phyloP scores from a whole-genome alignment of 1,140 invertebrate genomes.

The Conus betulinus region DNA sequence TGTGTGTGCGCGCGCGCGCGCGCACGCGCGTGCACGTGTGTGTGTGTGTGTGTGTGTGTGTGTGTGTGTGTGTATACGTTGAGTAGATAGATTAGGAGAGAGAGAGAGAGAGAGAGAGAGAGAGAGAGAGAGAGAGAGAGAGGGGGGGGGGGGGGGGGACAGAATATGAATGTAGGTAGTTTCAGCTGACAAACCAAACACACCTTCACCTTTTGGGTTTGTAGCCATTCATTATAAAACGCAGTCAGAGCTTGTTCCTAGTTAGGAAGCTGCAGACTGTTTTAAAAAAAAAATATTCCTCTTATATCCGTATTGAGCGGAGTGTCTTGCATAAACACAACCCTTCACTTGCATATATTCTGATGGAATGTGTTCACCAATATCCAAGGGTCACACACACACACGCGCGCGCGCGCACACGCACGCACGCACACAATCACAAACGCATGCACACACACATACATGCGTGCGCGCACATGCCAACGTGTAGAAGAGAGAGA shows the following conservation, averaged over 20 bases:
- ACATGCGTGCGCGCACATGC: not conserved
- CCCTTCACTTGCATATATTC: too few species aligned
- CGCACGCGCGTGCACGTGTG: not conserved
- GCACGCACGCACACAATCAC: not conserved
- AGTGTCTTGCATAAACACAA: too few species aligned
- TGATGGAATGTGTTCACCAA: too few species aligned
- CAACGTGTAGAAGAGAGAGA: conserved; percentile 4
- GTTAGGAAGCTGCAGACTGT: not conserved
- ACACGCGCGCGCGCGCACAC: not conserved
- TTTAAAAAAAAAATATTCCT: too few species aligned
- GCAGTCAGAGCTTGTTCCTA: not conserved
- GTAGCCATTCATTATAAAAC: not conserved
- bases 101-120: conserved; percentile 15
- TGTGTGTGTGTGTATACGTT: not conserved
- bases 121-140: conserved; percentile 6
- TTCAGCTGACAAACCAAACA: too few species aligned
- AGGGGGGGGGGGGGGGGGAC: too few species aligned
- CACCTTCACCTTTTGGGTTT: too few species aligned
- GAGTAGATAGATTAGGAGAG: not conserved
- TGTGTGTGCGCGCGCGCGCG: not conserved
- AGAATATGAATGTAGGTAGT: not conserved
- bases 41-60: not conserved
- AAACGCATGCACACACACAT: not conserved
- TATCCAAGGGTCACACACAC: too few species aligned
- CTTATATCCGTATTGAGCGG: too few species aligned